These are phyloP conservation scores for Bradynema listronoti DNA, from an alignment of 1,140 invertebrate genomes.

Conservation along the genomic window DNA sequence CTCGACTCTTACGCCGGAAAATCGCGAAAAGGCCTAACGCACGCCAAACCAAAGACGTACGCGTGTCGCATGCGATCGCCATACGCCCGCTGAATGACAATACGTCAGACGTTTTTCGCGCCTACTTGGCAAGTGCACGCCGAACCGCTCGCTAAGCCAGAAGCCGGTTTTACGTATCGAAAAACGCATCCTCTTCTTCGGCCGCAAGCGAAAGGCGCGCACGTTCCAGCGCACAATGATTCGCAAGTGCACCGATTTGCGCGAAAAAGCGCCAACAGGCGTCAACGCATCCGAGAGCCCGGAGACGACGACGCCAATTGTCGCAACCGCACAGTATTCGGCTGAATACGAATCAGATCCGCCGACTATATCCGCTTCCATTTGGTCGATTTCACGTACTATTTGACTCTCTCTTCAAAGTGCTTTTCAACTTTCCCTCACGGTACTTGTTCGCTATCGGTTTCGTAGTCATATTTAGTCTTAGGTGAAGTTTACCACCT, in stretches of 20 bases:
- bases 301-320: neutral
- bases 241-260: constrained; percentile 24
- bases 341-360: constrained; percentile 36
- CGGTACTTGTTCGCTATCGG: constrained; percentile 83
- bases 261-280: constrained; percentile 23
- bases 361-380: constrained; percentile 63
- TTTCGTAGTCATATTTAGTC: constrained; percentile 75
- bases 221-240: neutral
- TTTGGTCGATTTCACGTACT: constrained; percentile 73
- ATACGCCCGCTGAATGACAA: constrained; percentile 19
- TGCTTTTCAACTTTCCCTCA: constrained; percentile 82
- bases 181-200: constrained; percentile 11
- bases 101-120: neutral
- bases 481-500: constrained; percentile 77
- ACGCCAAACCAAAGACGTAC: constrained; percentile 4
- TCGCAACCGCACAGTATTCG: neutral
- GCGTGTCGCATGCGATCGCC: constrained; percentile 18
- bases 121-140: neutral
- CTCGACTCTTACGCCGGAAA: constrained; percentile 16
- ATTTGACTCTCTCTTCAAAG: constrained; percentile 78
- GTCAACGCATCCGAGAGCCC: constrained; percentile 13
- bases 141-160: constrained; percentile 1
- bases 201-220: constrained; percentile 1
- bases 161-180: constrained; percentile 7
- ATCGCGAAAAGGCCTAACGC: constrained; percentile 14